Percentiles rank a stretch among this genome's conserved stretches.
Evolutionary conservation across 2,888 invertebrate species (phyloP).

Genomic region (Agrotis puta): DNA sequence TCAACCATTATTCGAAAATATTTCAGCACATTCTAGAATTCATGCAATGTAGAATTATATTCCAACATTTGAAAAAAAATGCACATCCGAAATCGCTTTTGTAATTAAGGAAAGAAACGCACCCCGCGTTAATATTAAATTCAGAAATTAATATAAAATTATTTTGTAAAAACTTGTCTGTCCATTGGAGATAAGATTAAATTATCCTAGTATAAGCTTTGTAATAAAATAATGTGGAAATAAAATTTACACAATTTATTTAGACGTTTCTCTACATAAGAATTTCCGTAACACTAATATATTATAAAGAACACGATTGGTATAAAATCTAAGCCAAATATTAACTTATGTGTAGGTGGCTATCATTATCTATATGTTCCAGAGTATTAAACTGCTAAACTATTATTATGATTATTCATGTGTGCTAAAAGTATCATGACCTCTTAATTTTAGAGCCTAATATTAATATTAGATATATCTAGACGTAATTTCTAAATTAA

Average conservation of each 20-base stretch:
- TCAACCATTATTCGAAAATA: constrained; percentile 30
- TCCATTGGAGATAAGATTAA: constrained; percentile 65
- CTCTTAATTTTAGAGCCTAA: constrained; percentile 85
- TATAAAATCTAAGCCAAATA: constrained; percentile 79
- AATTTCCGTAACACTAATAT: constrained; percentile 81
- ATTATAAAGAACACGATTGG: constrained; percentile 67
- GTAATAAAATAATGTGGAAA: constrained; percentile 81
- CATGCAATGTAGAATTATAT: constrained; percentile 58
- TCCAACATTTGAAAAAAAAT: constrained; percentile 53
- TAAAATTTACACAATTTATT: constrained; percentile 87
- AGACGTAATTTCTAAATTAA: constrained; percentile 70
- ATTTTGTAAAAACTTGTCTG: constrained; percentile 59
- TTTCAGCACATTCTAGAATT: constrained; percentile 49
- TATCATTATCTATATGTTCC: constrained; percentile 76
- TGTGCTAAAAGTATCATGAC: constrained; percentile 75
- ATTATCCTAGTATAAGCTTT: constrained; percentile 60
- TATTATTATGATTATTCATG: constrained; percentile 73
- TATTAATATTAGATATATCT: constrained; percentile 70
- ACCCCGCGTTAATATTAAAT: constrained; percentile 54
- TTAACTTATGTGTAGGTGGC: constrained; percentile 78
- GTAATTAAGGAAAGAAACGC: constrained; percentile 70
- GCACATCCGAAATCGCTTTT: constrained; percentile 75
- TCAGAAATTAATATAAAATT: constrained; percentile 27
- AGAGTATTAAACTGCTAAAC: constrained; percentile 72
- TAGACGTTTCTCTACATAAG: constrained; percentile 81